phyloP scores from a whole-genome alignment of 2,797 vertebrate genomes.

The Pseudopleuronectes americanus region DNA sequence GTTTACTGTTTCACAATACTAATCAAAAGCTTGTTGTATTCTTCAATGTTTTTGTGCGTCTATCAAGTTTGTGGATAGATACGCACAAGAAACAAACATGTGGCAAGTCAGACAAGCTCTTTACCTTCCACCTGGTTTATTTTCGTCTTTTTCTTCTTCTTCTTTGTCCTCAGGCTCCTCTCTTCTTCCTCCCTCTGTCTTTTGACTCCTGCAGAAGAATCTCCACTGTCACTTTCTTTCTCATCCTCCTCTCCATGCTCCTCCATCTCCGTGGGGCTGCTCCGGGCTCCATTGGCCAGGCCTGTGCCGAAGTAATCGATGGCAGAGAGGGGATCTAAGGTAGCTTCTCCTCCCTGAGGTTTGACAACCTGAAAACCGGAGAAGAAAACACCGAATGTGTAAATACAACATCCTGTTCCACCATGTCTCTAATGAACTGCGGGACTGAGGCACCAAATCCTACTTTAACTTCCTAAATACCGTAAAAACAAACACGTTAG shows the following conservation, averaged over 20 bases:
- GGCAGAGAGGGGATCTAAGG: conserved; percentile 61
- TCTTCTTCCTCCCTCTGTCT: conserved; percentile 53
- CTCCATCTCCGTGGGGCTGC: conserved; percentile 1
- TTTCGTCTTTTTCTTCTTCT: conserved; percentile 67
- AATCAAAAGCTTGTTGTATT: too few species aligned
- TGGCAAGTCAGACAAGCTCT: too few species aligned
- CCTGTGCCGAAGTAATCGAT: conserved; percentile 88
- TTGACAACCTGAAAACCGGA: conserved; percentile 76
- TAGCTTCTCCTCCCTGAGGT: conserved; percentile 55
- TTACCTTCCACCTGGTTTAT: conserved; percentile 56
- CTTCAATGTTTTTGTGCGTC: neutral
- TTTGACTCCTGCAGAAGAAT: conserved; percentile 50
- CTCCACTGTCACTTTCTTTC: conserved; percentile 31
- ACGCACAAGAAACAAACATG: neutral
- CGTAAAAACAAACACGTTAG: too few species aligned
- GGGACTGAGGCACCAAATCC: neutral
- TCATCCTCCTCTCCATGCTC: conserved; percentile 22
- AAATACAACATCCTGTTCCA: neutral
- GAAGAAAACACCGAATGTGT: fast-evolving
- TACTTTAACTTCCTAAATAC: neutral
- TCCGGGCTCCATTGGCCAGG: conserved; percentile 49
- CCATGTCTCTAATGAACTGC: fast-evolving
- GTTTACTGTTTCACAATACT: too few species aligned
- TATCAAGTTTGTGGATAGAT: neutral
- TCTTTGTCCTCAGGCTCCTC: conserved; percentile 28